These are phyloP conservation scores for Zosterops pallidus DNA, from an alignment of 2,113 vertebrate species.

Conservation along the genomic window DNA sequence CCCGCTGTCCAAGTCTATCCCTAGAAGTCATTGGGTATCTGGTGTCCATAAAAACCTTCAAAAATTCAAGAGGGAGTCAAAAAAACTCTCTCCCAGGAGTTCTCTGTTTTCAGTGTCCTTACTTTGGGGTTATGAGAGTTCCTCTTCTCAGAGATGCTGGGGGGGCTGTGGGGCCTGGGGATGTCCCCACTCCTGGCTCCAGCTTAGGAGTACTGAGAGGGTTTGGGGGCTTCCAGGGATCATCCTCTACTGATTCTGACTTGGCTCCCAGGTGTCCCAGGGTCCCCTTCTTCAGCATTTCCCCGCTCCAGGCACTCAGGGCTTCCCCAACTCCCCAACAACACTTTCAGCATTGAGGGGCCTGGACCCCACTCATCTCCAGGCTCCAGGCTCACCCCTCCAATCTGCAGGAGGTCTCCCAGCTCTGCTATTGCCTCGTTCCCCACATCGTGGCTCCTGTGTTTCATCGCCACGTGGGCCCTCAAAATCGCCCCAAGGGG, in stretches of 20 bases:
- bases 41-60: not conserved
- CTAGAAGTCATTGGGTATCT: not conserved
- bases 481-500: not conserved
- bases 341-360: no score
- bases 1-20: not conserved
- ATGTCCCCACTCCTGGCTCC: not conserved
- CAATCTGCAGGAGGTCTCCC: no score
- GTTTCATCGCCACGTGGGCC: no score
- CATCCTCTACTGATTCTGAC: not conserved
- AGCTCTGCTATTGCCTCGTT: not conserved
- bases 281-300: not conserved
- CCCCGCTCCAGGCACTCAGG: not conserved
- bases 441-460: not conserved
- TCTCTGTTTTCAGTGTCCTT: not conserved
- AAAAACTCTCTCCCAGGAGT: not conserved
- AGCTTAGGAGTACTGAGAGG: not conserved
- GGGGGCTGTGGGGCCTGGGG: not conserved
- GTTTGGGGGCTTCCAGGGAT: not conserved
- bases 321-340: no score
- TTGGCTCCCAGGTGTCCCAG: not conserved
- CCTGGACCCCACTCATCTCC: not conserved
- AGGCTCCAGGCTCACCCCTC: no score
- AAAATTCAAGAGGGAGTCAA: not conserved
- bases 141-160: not conserved
- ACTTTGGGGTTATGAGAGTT: not conserved